Evolutionary conservation across 2,888 invertebrate species (phyloP).

Genomic region (Sphecodes monilicornis): DNA sequence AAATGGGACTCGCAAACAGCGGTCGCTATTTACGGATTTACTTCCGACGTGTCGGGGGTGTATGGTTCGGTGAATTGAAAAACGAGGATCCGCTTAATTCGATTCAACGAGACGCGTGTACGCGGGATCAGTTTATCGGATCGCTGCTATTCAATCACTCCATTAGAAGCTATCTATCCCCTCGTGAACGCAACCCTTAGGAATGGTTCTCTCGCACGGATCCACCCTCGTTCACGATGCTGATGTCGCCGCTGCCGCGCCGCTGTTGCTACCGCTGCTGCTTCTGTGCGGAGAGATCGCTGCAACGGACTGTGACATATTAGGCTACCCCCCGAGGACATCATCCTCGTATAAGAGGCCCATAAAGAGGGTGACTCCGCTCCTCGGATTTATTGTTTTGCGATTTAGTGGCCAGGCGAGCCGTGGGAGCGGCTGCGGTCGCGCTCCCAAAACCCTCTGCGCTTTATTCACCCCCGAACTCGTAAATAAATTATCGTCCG

Average conservation of each 20-base stretch:
- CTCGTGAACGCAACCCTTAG: constrained; percentile 64
- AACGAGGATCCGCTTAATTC: constrained; percentile 65
- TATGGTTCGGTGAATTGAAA: constrained; percentile 44
- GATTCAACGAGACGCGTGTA: constrained; percentile 54
- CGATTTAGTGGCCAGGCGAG: constrained; percentile 79
- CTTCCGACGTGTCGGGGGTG: neutral
- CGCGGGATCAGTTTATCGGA: constrained; percentile 77
- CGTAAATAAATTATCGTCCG: constrained; percentile 68
- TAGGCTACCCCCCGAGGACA: constrained; percentile 82
- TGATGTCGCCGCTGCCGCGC: constrained; percentile 16
- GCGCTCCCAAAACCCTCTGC: constrained; percentile 3
- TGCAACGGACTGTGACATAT: constrained; percentile 85
- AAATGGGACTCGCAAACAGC: neutral
- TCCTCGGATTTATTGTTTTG: constrained; percentile 82
- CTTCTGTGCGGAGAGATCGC: constrained; percentile 74
- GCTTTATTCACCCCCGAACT: constrained; percentile 33
- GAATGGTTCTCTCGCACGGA: constrained; percentile 43
- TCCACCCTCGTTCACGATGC: constrained; percentile 67
- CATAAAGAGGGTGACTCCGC: constrained; percentile 74
- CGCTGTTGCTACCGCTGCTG: neutral
- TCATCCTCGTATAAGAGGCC: constrained; percentile 79
- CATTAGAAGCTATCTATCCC: constrained; percentile 80
- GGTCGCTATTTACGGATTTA: neutral
- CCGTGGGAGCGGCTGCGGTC: constrained; percentile 70
- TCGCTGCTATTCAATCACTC: constrained; percentile 83